These are phyloP conservation scores for Miichthys miiuy DNA, from an alignment of 2,797 vertebrate genomes.

Conservation along the genomic window DNA sequence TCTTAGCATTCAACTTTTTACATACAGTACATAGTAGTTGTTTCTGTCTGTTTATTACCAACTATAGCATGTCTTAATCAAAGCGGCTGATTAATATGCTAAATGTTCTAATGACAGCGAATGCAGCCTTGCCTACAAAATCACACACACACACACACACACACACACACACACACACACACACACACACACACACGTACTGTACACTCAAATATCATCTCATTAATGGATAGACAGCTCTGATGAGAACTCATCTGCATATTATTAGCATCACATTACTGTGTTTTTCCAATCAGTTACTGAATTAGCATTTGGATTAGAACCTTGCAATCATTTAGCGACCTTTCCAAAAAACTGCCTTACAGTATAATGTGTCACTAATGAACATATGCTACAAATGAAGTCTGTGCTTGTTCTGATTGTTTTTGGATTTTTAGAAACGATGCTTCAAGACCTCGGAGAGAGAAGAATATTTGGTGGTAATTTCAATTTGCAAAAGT, in stretches of 20 bases:
- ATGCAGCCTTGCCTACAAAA: conserved; percentile 11
- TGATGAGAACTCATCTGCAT: conserved; percentile 82
- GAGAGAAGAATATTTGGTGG: background rate
- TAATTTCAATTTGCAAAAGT: conserved; percentile 33
- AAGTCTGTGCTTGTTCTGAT: conserved; percentile 50
- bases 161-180: conserved; percentile 33
- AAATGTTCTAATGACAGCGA: conserved; percentile 67
- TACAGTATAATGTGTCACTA: conserved; percentile 52
- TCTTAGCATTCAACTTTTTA: background rate
- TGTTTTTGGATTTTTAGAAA: conserved; percentile 53
- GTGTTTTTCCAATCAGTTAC: conserved; percentile 76
- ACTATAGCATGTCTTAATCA: conserved; percentile 64
- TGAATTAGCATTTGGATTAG: conserved; percentile 78
- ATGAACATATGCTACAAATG: conserved; percentile 66
- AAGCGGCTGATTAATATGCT: conserved; percentile 59
- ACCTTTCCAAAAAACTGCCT: conserved; percentile 75
- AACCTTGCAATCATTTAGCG: conserved; percentile 72
- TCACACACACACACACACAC: background rate
- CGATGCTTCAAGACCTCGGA: conserved; percentile 3
- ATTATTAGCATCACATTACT: conserved; percentile 78
- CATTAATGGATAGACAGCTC: conserved; percentile 74
- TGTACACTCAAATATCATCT: conserved; percentile 66
- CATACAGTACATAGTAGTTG: conserved; percentile 18
- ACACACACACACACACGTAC: conserved; percentile 18
- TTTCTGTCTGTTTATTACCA: conserved; percentile 49